Evolutionary conservation across 30 jellyfish, hydroid and myxozoan genomes (phyloP), one percentile per base, ranked within the genome.

Genomic region (Mastigias papua): DNA sequence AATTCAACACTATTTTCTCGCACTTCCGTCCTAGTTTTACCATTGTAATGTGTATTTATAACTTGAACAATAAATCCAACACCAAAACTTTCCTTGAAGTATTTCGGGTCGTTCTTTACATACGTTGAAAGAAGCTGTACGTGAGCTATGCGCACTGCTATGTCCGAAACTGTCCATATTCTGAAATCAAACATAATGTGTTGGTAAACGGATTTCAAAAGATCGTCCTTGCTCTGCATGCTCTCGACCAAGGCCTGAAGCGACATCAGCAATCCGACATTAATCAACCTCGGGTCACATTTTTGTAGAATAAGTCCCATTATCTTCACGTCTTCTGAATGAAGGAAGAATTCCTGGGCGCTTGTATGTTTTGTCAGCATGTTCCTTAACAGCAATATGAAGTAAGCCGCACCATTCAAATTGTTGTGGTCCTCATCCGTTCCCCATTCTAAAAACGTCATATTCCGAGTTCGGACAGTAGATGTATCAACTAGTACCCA

Each of bases 101-200:
- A 93, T 3, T 57, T 89, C 31, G 95, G 95, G 34, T 82, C 83
- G 61, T 93, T 96, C 48, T 93, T 93, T 1, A 93, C 80, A 58
- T 82, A 93, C 42, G 96, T 93, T 4, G 90, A 87, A 20, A 93
- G 30, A 26, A 88, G 85, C 78, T 93, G 98, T 34, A 87, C 93
- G 54, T 93, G 98, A 17, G 98, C 98, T n/a, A 88, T 88, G 48
- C 94, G 96, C 4, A 93, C 94, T 1, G 98, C 88, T 33, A 84
- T 82, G 82, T 93, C 97, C 6, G 98, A 88, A 33, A 69, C 86
- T 33, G 84, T 65, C 98, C 98, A 93, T 22, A 93, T 93, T 50
- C 92, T 74, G 86, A 93, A 93, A 71, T 93, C 95, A 66, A 93
- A 93, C 73, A 93, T 29, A 46, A 93, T 89, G 62, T 81, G 72